Conservation (phyloP, 2,797 vertebrate species). For the Falco novaeseelandiae region DNA sequence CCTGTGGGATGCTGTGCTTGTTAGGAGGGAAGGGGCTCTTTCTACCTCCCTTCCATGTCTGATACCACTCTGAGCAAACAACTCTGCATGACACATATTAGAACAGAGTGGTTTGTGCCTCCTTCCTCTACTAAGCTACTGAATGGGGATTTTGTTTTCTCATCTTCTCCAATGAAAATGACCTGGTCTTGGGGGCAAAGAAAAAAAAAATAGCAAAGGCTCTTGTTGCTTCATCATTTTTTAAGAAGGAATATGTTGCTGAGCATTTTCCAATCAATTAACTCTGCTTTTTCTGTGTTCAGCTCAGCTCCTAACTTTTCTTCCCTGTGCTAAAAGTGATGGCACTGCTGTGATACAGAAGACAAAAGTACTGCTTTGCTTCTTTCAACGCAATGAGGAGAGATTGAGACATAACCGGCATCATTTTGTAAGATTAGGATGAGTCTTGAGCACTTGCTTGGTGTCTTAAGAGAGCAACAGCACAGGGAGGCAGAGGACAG, state of each 20-base stretch:
- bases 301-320: neutral
- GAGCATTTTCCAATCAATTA: neutral
- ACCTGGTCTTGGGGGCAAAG: neutral
- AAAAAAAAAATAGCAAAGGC: neutral
- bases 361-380: neutral
- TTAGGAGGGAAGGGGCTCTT: neutral
- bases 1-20: neutral
- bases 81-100: fast-evolving
- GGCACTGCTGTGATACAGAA: neutral
- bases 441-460: neutral
- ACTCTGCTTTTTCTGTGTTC: neutral
- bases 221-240: neutral
- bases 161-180: neutral
- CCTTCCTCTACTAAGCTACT: neutral
- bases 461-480: neutral
- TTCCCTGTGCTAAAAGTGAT: neutral
- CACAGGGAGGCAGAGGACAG: neutral
- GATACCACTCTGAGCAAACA: neutral
- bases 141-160: neutral
- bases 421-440: neutral
- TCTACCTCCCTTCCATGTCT: neutral
- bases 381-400: neutral
- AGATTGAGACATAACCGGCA: fast-evolving
- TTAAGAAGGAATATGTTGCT: neutral
- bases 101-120: neutral